Evolutionary conservation across 1,140 invertebrate species (phyloP).

Genomic region (Atta colombica): DNA sequence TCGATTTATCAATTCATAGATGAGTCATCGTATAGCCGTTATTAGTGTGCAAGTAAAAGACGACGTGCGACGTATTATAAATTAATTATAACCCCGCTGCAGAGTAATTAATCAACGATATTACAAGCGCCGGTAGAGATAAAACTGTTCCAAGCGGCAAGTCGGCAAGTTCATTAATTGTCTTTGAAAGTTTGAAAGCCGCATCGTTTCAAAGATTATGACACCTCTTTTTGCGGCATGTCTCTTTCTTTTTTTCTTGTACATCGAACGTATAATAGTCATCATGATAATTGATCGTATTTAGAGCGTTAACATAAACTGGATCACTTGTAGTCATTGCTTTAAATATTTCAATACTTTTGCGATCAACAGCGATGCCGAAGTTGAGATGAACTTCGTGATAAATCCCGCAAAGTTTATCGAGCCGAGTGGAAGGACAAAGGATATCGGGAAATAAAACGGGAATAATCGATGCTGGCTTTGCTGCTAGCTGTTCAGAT

Average conservation of each 20-base stretch:
- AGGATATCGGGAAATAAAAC: background rate
- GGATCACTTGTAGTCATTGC: background rate
- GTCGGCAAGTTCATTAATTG: conserved; percentile 34
- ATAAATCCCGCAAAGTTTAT: background rate
- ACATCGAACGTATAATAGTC: background rate
- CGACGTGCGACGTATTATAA: background rate
- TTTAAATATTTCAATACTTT: background rate
- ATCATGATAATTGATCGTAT: background rate
- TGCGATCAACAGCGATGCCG: background rate
- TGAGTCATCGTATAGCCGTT: background rate
- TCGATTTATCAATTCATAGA: background rate
- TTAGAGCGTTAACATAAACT: background rate
- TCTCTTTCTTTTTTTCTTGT: background rate
- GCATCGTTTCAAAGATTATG: conserved; percentile 17
- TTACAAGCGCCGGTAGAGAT: conserved; percentile 13
- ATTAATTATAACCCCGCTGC: conserved; percentile 14
- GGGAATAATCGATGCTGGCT: conserved; percentile 39
- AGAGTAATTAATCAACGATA: conserved; percentile 27
- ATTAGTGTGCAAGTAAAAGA: background rate
- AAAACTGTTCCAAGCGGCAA: conserved; percentile 10
- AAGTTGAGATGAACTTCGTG: background rate
- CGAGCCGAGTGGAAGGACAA: background rate
- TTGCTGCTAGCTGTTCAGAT: conserved; percentile 37
- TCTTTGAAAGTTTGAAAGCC: conserved; percentile 19
- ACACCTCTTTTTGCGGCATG: background rate